Evolutionary conservation across 2,888 invertebrate genomes (phyloP).

Genomic region (Drosophila buzzatii): DNA sequence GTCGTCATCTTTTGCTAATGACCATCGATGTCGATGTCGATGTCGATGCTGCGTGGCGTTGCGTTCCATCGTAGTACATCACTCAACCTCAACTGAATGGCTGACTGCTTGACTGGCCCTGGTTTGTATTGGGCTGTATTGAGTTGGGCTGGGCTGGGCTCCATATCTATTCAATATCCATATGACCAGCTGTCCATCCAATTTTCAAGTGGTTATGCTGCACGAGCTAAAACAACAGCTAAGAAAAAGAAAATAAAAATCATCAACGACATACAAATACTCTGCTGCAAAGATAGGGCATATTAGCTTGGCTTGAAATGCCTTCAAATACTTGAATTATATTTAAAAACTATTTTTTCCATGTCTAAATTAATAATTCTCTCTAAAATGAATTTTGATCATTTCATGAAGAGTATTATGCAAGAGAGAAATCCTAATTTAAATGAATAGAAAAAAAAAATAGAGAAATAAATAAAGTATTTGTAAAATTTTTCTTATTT

Average conservation of each 20-base stretch:
- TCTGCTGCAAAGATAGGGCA: background rate
- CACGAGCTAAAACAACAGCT: constrained; percentile 41
- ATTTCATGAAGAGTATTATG: too few relatives aligned
- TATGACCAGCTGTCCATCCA: constrained; percentile 54
- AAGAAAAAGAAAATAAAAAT: constrained; percentile 2
- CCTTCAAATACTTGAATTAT: too few relatives aligned
- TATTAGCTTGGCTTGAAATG: background rate
- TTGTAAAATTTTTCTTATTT: too few relatives aligned
- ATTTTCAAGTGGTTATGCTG: constrained; percentile 61
- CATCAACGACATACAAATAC: constrained; percentile 21
- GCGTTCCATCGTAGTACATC: constrained; percentile 62
- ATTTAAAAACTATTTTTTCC: too few relatives aligned
- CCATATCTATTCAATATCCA: constrained; percentile 39
- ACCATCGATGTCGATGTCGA: constrained; percentile 72
- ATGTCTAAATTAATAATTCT: too few relatives aligned
- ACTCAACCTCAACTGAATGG: constrained; percentile 61
- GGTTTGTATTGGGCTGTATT: constrained; percentile 8
- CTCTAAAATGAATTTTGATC: too few relatives aligned
- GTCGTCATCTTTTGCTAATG: constrained; percentile 79
- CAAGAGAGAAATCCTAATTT: too few relatives aligned
- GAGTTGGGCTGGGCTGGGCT: constrained; percentile 19
- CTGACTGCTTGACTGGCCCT: constrained; percentile 23
- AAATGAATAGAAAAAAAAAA: too few relatives aligned
- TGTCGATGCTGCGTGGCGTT: constrained; percentile 31
- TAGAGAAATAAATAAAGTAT: too few relatives aligned